These are phyloP conservation scores for Bufo bufo DNA, from an alignment of 2,113 vertebrate species.

Conservation along the genomic window DNA sequence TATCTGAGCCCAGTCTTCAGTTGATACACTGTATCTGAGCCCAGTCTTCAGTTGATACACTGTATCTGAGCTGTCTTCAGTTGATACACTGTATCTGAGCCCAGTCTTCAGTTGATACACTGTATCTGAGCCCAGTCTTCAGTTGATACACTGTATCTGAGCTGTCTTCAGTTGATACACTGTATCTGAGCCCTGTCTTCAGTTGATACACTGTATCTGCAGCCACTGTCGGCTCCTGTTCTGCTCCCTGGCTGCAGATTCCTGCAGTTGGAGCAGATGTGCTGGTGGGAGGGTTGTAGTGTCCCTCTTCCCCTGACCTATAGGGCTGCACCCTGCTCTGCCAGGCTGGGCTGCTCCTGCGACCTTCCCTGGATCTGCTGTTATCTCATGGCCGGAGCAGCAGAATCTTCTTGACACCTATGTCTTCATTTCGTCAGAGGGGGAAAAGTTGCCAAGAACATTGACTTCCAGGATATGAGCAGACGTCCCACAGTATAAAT, in stretches of 20 bases:
- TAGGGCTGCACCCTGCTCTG: neutral
- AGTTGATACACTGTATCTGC: too few relatives aligned
- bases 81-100: too few relatives aligned
- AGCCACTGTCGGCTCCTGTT: neutral
- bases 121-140: too few relatives aligned
- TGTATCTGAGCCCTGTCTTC: too few relatives aligned
- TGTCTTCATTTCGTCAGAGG: conserved; percentile 29
- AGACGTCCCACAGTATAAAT: conserved; percentile 67
- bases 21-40: too few relatives aligned
- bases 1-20: too few relatives aligned
- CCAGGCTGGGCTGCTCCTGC: neutral
- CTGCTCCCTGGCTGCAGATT: neutral
- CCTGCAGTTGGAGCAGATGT: neutral
- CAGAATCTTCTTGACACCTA: conserved; percentile 6
- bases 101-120: too few relatives aligned
- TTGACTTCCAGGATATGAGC: conserved; percentile 61
- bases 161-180: too few relatives aligned
- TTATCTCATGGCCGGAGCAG: neutral
- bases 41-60: too few relatives aligned
- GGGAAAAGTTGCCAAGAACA: conserved; percentile 58
- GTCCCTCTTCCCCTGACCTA: conserved; percentile 2
- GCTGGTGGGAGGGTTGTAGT: neutral
- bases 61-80: too few relatives aligned
- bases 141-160: too few relatives aligned
- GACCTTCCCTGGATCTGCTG: conserved; percentile 53